phyloP scores from a whole-genome alignment of 2,888 invertebrate genomes.

The Cantharis rufa region DNA sequence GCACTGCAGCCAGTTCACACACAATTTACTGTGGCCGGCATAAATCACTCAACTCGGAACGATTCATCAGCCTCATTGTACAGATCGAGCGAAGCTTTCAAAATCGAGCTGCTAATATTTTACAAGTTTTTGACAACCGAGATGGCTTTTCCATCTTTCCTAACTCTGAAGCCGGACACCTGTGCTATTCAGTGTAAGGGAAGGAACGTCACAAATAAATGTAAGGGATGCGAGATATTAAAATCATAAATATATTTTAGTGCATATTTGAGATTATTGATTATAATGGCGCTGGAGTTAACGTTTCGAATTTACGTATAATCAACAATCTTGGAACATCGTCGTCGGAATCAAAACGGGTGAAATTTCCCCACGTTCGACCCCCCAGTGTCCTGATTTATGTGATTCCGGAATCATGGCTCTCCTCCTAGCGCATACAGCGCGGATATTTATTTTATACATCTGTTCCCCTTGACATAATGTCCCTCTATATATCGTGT shows the following conservation, averaged over 20 bases:
- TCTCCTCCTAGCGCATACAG: constrained; percentile 57
- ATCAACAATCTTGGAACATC: constrained; percentile 24
- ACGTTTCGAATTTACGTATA: background rate
- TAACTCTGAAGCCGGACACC: constrained; percentile 45
- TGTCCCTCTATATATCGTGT: constrained; percentile 68
- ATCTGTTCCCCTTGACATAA: constrained; percentile 68
- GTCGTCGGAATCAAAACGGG: constrained; percentile 23
- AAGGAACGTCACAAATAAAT: background rate
- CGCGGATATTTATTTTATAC: constrained; percentile 64
- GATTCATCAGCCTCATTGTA: constrained; percentile 58
- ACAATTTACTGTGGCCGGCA: constrained; percentile 57
- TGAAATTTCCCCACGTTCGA: constrained; percentile 37
- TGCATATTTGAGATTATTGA: background rate
- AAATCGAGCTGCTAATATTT: constrained; percentile 65
- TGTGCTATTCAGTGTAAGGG: constrained; percentile 42
- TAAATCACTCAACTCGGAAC: constrained; percentile 56
- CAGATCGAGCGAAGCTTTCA: constrained; percentile 47
- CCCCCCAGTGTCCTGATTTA: constrained; percentile 61
- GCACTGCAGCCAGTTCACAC: constrained; percentile 50
- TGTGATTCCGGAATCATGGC: constrained; percentile 66
- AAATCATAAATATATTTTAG: background rate
- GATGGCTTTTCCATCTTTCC: constrained; percentile 63
- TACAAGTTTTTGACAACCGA: constrained; percentile 70
- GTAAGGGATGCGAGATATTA: background rate
- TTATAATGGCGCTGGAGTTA: background rate